A percentile compares a stretch with the other conserved stretches of the same genome.
These are phyloP conservation scores for Perdita meconis DNA, from an alignment of 2,888 invertebrate species.

Conservation along the genomic window DNA sequence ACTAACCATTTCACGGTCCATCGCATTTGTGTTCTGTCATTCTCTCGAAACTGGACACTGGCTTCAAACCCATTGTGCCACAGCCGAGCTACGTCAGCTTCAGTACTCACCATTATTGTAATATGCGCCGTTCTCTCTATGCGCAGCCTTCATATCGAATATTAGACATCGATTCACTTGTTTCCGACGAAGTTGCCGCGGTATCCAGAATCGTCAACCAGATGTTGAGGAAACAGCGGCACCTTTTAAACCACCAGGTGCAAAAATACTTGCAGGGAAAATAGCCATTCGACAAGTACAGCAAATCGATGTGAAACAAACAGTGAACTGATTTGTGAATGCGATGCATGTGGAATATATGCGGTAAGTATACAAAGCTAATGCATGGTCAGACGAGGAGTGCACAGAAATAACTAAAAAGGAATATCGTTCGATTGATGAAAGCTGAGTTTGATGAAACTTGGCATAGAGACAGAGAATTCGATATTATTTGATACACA, in stretches of 20 bases:
- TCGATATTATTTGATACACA: too few species aligned
- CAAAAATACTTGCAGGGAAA: too few species aligned
- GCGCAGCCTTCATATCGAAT: conserved; percentile 46
- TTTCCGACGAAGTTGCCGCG: background rate
- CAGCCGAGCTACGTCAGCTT: conserved; percentile 39
- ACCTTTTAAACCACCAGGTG: background rate
- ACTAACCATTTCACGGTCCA: conserved; percentile 53
- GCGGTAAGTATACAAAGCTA: too few species aligned
- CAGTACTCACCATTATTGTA: conserved; percentile 63
- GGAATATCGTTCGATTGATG: too few species aligned
- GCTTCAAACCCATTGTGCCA: conserved; percentile 52
- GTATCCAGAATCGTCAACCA: background rate
- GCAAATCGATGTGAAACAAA: too few species aligned
- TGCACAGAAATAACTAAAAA: too few species aligned
- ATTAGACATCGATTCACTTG: conserved; percentile 45
- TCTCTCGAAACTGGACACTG: conserved; percentile 51
- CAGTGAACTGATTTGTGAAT: too few species aligned
- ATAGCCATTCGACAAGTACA: too few species aligned
- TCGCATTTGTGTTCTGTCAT: conserved; percentile 48
- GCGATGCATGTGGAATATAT: too few species aligned
- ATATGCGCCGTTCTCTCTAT: conserved; percentile 51
- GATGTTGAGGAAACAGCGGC: background rate
- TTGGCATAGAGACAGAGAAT: too few species aligned
- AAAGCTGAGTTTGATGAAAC: too few species aligned
- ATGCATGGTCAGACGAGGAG: too few species aligned